Percentiles rank a stretch among this genome's conserved stretches.
phyloP scores from a whole-genome alignment of 2,888 invertebrate genomes.

The Troilus luridus region DNA sequence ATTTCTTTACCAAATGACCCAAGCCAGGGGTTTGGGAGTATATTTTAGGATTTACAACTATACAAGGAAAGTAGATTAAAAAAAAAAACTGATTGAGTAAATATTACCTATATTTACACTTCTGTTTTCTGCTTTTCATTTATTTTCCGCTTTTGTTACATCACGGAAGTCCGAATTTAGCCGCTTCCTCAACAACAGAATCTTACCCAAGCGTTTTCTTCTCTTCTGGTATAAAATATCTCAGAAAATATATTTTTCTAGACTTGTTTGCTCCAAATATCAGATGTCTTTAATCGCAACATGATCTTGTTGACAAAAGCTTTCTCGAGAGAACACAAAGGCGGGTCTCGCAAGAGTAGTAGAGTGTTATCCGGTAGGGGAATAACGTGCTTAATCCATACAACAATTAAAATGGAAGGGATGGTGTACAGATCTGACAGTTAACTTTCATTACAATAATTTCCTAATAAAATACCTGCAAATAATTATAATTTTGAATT shows the following conservation, averaged over 20 bases:
- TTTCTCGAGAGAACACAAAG: background rate
- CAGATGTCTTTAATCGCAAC: background rate
- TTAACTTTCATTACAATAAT: background rate
- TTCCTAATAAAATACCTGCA: background rate
- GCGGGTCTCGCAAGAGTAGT: background rate
- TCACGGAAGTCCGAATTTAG: too few species aligned
- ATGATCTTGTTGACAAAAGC: constrained; percentile 7
- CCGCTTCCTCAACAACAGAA: background rate
- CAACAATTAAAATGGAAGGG: background rate
- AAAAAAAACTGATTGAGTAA: too few species aligned
- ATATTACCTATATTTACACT: too few species aligned
- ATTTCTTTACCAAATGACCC: too few species aligned
- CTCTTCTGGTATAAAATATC: background rate
- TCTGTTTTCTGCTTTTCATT: too few species aligned
- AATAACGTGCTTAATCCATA: background rate
- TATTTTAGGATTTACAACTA: too few species aligned
- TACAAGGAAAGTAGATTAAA: too few species aligned
- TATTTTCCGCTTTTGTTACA: too few species aligned
- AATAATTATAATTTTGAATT: background rate
- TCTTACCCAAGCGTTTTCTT: background rate
- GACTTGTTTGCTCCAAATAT: background rate
- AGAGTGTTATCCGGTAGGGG: too few species aligned
- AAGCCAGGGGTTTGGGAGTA: too few species aligned
- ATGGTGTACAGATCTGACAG: background rate
- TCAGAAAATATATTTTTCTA: background rate